A percentile compares a stretch with the other conserved stretches of the same genome.
phyloP scores from a whole-genome alignment of 2,888 invertebrate genomes.

The Thymelicus acteon region DNA sequence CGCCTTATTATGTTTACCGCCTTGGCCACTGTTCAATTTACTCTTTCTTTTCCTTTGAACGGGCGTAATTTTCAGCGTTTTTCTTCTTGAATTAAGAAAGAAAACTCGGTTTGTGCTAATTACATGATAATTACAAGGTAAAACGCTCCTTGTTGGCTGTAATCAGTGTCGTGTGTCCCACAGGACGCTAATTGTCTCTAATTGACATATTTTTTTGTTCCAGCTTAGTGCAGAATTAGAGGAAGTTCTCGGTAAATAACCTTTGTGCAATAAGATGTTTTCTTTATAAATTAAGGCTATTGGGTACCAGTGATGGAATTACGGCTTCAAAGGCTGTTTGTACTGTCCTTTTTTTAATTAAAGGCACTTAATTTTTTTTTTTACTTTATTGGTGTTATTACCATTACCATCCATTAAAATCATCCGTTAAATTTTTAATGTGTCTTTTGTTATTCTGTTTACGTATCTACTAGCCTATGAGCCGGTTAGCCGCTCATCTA shows the following conservation, averaged over 20 bases:
- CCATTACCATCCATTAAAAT: too few species aligned
- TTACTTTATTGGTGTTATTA: too few species aligned
- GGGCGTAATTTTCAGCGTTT: conserved; percentile 20
- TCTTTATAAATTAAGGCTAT: conserved; percentile 29
- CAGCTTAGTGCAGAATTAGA: conserved; percentile 17
- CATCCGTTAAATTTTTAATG: too few species aligned
- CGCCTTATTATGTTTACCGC: conserved; percentile 4
- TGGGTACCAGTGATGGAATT: conserved; percentile 14
- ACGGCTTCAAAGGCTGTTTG: not conserved
- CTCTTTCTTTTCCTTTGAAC: conserved; percentile 17
- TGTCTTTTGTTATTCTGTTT: too few species aligned
- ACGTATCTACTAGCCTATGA: too few species aligned
- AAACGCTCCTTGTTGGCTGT: conserved; percentile 45
- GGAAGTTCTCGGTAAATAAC: conserved; percentile 21
- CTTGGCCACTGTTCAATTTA: conserved; percentile 6
- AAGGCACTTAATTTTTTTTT: too few species aligned
- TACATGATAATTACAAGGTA: conserved; percentile 41
- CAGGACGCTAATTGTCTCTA: conserved; percentile 42
- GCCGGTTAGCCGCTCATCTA: too few species aligned
- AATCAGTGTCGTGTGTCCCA: conserved; percentile 52
- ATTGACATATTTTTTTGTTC: conserved; percentile 32
- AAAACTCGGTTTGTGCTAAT: conserved; percentile 41
- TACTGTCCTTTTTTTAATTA: not conserved
- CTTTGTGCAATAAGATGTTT: conserved; percentile 33
- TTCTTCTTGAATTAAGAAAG: conserved; percentile 30